Conservation (phyloP, 2,888 invertebrate species). For the Dynastes hyllus region DNA sequence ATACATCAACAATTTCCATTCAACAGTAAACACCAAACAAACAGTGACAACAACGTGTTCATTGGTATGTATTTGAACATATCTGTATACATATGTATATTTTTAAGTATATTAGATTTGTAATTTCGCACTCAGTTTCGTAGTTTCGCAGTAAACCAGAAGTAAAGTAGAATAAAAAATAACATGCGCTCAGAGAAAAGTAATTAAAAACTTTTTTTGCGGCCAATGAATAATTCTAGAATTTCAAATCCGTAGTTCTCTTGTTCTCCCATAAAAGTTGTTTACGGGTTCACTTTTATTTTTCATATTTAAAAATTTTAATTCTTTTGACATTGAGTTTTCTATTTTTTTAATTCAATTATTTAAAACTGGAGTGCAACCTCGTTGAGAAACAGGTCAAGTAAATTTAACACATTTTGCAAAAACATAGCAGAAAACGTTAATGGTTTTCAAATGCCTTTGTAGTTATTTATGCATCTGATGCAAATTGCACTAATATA, state of each 20-base stretch:
- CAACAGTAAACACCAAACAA: neutral
- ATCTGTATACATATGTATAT: neutral
- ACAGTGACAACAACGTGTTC: neutral
- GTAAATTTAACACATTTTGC: neutral
- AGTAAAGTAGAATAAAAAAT: too few relatives aligned
- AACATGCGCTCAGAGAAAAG: too few relatives aligned
- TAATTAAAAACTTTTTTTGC: too few relatives aligned
- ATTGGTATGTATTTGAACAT: neutral
- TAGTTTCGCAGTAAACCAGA: too few relatives aligned
- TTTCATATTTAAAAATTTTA: too few relatives aligned
- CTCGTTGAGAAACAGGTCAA: neutral
- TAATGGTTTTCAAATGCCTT: neutral
- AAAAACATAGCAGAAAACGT: neutral
- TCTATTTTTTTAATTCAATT: neutral
- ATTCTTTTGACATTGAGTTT: too few relatives aligned
- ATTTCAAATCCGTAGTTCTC: too few relatives aligned
- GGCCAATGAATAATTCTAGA: too few relatives aligned
- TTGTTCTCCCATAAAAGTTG: too few relatives aligned
- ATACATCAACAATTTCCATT: neutral
- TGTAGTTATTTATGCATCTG: neutral
- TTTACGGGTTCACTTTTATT: too few relatives aligned
- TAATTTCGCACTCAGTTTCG: neutral
- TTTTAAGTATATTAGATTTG: neutral
- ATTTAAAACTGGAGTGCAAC: neutral
- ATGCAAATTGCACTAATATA: neutral